Evolutionary conservation across 2,113 vertebrate genomes (phyloP), one percentile per base, ranked within the genome.

Genomic region (Castor canadensis): DNA sequence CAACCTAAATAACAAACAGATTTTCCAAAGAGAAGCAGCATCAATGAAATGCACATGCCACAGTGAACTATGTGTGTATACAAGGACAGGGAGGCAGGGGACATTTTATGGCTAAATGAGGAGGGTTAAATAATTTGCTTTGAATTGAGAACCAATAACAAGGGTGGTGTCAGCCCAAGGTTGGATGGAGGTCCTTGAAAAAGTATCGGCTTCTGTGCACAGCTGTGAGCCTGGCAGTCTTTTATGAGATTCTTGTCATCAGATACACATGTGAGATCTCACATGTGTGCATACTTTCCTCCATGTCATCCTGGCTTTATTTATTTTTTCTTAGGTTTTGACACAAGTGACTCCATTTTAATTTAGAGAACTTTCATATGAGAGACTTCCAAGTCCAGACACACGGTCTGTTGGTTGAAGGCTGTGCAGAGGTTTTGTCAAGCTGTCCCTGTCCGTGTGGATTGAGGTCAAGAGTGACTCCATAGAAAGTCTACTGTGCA

Each of bases 401-500:
- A 17, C 24, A 4, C 1, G 43, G 67, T 35, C 71, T 56, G 32
- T 64, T 77, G 28, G n/a, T 7, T 7, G 73, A 54, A 24, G 35
- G 38, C 52, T 15, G 7, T 30, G 9, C 17, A 2, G 28, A 28
- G 54, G 45, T 28, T 67, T 72, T 40, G 26, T 69, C 60, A 12
- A 62, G 38, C 10, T 5, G 0, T 60, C 24, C 24, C 56, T 3
- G 6, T 35, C 6, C 0, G 5, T 1, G 3, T 4, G 60, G 77
- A 24, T 26, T 9, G 30, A 62, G 49, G 60, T 49, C 49, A 3
- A 35, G 45, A 3, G 22, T 13, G 45, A 52, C 3, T 3, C 9
- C 6, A 0, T 6, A 1, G 0, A 22, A 10, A 56, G 71, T 12
- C 64, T 30, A 0, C 5, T 19, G 38, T 3, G 40, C 40, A 19